A percentile compares a stretch with the other conserved stretches of the same genome.
Conservation (phyloP, 2,113 vertebrate species). For the Sitta europaea region DNA sequence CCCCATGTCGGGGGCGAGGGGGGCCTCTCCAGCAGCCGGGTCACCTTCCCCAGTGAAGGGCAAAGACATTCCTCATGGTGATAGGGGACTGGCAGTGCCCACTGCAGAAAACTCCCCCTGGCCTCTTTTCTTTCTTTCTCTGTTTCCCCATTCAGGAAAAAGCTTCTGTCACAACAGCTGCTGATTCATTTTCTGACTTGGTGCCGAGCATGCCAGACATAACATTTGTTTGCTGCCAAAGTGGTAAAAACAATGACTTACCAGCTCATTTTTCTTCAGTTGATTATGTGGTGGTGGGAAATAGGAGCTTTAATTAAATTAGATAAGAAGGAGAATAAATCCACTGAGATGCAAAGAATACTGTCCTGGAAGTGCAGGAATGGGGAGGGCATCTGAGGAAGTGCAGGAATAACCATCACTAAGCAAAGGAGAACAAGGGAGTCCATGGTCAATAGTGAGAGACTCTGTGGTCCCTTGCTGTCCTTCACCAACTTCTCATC, state of each 20-base stretch:
- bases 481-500: neutral
- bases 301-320: conserved; percentile 39
- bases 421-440: neutral
- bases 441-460: neutral
- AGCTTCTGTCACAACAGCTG: conserved; percentile 68
- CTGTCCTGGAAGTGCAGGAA: neutral
- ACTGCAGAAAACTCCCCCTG: neutral
- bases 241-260: conserved; percentile 65
- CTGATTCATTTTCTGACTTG: conserved; percentile 70
- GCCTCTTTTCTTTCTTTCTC: conserved; percentile 54
- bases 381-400: neutral
- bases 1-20: rapidly evolving
- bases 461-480: neutral
- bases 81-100: neutral
- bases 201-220: conserved; percentile 66
- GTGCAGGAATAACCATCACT: neutral
- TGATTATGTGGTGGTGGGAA: neutral
- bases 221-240: conserved; percentile 65
- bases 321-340: conserved; percentile 29
- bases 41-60: neutral
- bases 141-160: conserved; percentile 65
- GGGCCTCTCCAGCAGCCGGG: rapidly evolving
- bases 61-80: neutral
- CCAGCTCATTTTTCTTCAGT: conserved; percentile 57
- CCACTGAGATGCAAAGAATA: neutral